Evolutionary conservation across 2,888 invertebrate genomes (phyloP), one percentile per base, ranked within the genome.

Genomic region (Scaeva pyrastri): DNA sequence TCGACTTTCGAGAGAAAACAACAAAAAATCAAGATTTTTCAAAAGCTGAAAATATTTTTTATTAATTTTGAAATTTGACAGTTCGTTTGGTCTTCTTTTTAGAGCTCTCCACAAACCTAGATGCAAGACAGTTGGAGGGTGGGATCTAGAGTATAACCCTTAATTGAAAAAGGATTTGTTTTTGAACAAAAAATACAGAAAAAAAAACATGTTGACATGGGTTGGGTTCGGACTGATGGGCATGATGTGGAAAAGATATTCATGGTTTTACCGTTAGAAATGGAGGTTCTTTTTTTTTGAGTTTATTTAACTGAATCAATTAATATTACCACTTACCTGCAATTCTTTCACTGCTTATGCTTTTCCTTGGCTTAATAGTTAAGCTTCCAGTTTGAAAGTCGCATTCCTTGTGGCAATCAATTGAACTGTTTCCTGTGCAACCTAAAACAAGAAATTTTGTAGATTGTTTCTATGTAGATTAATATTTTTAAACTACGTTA

Each of bases 351-450:
- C 64, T 78, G 26, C 58, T 74, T 3, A 82, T 45, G 19, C 1
- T 36, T 2, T 36, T 73, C 10, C n/a, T 55, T 0, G 23, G n/a
- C 2, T 48, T 45, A 12, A 19, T 14, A 7, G 39, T 6, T 26
- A 36, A 1, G 36, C 39, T 52, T 1, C 71, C 76, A 16, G 84
- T 88, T 39, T 90, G 90, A 85, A 92, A 91, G 72, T 91, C 89
- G 75, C 92, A 92, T 81, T 91, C 90, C 70, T 89, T 90, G 88
- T 92, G 91, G 85, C 92, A 92, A 76, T 91, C 90, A 43, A 79
- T 88, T n/a, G 89, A 85, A 68, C 89, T 88, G 76, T 92, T 91
- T 7, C 86, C 88, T 26, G 89, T 90, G 87, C 92, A 92, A 43
- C 92, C 92, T 92, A 58, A 2, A 88, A 68, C 36, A 72, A 60